phyloP scores from a whole-genome alignment of 2,888 invertebrate genomes.

The Caenorhabditis sp. region DNA sequence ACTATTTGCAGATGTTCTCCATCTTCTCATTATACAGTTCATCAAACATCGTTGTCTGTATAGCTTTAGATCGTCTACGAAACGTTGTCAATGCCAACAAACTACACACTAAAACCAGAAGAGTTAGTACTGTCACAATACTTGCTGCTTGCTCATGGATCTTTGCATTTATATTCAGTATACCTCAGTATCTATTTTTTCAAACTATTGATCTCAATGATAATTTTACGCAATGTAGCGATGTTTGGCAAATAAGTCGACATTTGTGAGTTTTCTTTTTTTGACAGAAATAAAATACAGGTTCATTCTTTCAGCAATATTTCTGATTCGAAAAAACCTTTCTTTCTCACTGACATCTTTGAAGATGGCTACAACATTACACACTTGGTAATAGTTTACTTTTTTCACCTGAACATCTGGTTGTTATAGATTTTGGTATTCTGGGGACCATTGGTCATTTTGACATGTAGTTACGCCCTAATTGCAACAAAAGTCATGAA shows the following conservation, averaged over 20 bases:
- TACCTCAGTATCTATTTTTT: constrained; percentile 65
- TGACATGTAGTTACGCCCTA: constrained; percentile 59
- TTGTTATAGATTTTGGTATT: constrained; percentile 69
- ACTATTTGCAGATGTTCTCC: constrained; percentile 55
- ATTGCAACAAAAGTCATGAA: constrained; percentile 63
- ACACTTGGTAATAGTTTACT: constrained; percentile 52
- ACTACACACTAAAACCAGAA: constrained; percentile 33
- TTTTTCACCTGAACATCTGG: constrained; percentile 32
- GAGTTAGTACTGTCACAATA: constrained; percentile 42
- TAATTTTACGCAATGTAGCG: constrained; percentile 60
- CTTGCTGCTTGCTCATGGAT: constrained; percentile 53
- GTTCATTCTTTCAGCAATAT: constrained; percentile 2
- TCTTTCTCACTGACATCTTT: constrained; percentile 42
- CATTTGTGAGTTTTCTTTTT: constrained; percentile 3
- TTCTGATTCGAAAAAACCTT: constrained; percentile 14
- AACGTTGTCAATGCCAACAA: constrained; percentile 64
- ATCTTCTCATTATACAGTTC: constrained; percentile 67
- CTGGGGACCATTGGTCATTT: constrained; percentile 65
- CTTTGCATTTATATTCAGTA: constrained; percentile 52
- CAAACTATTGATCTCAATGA: constrained; percentile 47
- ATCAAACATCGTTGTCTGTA: constrained; percentile 69
- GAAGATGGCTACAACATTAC: constrained; percentile 61
- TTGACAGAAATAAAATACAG: background rate
- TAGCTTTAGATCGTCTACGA: constrained; percentile 65
- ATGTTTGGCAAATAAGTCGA: constrained; percentile 58